Conservation (phyloP, 2,797 vertebrate genomes). For the Neopelma chrysocephalum region DNA sequence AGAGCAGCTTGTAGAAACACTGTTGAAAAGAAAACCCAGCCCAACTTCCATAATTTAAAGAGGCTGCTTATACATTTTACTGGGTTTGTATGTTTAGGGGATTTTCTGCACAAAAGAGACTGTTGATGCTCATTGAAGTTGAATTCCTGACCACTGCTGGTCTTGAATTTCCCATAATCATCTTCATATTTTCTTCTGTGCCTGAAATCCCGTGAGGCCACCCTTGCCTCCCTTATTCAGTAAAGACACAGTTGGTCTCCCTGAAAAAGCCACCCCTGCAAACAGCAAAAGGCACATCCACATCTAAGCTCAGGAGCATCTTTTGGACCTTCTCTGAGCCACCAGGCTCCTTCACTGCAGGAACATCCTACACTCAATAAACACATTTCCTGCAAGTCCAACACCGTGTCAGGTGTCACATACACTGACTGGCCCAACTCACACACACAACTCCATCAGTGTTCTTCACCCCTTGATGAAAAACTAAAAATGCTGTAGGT, state of each 20-base stretch:
- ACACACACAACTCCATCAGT: neutral
- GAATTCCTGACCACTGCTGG: neutral
- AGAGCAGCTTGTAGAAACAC: neutral
- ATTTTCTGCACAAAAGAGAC: neutral
- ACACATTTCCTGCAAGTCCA: neutral
- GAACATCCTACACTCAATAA: neutral
- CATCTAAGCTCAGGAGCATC: neutral
- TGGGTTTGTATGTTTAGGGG: neutral
- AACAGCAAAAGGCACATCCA: neutral
- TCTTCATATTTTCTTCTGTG: neutral
- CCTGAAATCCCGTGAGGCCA: neutral
- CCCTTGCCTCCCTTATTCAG: neutral
- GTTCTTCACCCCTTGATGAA: neutral
- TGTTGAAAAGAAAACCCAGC: neutral
- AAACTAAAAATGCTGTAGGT: neutral
- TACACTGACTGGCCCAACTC: neutral
- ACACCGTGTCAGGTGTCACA: neutral
- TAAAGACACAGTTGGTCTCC: neutral
- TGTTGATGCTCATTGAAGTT: neutral
- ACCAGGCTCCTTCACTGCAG: neutral
- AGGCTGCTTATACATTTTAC: neutral
- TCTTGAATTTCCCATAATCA: neutral
- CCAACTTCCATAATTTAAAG: neutral
- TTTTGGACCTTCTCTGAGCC: neutral
- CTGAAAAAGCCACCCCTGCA: neutral